Percentiles rank a stretch among this genome's conserved stretches.
These are phyloP conservation scores for Drosophila gunungcola DNA, from an alignment of 1,140 invertebrate species.

Conservation along the genomic window DNA sequence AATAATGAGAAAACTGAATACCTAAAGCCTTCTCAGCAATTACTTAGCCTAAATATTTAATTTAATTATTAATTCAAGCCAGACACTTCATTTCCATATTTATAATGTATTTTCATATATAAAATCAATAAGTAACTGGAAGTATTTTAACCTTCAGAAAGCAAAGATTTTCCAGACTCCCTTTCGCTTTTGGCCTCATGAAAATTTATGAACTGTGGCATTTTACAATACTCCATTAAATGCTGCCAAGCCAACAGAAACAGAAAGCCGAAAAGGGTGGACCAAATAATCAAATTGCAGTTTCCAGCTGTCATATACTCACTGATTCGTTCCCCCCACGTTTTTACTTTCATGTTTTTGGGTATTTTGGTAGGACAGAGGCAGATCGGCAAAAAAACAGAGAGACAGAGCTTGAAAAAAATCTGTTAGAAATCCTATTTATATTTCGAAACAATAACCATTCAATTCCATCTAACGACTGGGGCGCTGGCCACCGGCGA, in stretches of 20 bases:
- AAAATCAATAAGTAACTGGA: background rate
- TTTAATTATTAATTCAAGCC: too few relatives aligned
- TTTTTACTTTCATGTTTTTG: conserved; percentile 20
- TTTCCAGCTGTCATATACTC: conserved; percentile 71
- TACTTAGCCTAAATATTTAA: too few relatives aligned
- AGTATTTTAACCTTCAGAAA: conserved; percentile 1
- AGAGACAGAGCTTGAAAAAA: conserved; percentile 34
- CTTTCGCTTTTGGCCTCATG: conserved; percentile 6
- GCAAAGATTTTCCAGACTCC: background rate
- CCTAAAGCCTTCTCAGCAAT: too few relatives aligned
- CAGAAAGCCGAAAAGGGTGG: conserved; percentile 9
- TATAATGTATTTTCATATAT: background rate
- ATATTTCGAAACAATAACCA: conserved; percentile 84
- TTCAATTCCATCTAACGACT: conserved; percentile 83
- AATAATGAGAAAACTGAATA: too few relatives aligned
- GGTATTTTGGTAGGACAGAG: background rate
- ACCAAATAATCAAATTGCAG: conserved; percentile 75
- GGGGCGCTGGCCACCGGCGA: conserved; percentile 39
- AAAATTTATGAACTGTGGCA: conserved; percentile 53
- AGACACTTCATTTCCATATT: background rate
- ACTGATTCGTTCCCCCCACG: conserved; percentile 9
- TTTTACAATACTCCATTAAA: conserved; percentile 48
- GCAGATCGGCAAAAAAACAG: conserved; percentile 15
- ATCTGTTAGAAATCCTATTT: conserved; percentile 80
- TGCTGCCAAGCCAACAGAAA: conserved; percentile 28